These are phyloP conservation scores for Paragorgia papillata DNA, from an alignment of 92 coral and sea anemone genomes.

Conservation along the genomic window DNA sequence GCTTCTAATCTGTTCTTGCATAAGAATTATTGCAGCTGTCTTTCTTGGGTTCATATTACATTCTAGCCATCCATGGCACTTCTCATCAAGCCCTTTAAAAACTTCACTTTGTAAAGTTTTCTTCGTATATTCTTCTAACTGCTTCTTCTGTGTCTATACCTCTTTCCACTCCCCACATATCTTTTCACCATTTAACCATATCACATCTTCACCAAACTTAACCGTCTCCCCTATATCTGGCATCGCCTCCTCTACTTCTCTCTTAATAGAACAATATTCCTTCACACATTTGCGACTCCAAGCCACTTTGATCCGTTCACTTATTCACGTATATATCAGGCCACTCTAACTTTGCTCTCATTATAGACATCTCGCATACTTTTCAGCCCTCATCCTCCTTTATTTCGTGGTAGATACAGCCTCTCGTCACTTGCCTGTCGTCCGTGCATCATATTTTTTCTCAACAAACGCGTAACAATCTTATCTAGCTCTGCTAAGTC, in stretches of 20 bases:
- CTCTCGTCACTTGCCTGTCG: background rate
- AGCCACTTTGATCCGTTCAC: background rate
- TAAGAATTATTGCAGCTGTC: no score
- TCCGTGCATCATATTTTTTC: background rate
- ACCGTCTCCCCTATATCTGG: background rate
- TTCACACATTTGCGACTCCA: no score
- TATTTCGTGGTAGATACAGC: background rate
- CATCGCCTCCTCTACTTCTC: background rate
- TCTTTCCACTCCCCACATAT: background rate
- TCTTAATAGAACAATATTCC: no score
- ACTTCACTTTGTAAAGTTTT: background rate
- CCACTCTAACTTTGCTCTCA: background rate
- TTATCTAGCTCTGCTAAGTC: background rate
- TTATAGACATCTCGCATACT: background rate
- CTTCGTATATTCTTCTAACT: background rate
- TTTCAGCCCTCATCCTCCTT: background rate
- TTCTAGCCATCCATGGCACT: no score
- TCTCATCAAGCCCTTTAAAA: no score
- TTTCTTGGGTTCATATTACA: no score
- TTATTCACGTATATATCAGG: background rate
- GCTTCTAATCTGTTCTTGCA: no score
- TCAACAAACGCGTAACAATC: background rate
- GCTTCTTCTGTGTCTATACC: background rate
- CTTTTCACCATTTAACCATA: background rate
- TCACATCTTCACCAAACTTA: background rate